Conservation (phyloP, 1,140 invertebrate genomes). For the Drosophila mauritiana region DNA sequence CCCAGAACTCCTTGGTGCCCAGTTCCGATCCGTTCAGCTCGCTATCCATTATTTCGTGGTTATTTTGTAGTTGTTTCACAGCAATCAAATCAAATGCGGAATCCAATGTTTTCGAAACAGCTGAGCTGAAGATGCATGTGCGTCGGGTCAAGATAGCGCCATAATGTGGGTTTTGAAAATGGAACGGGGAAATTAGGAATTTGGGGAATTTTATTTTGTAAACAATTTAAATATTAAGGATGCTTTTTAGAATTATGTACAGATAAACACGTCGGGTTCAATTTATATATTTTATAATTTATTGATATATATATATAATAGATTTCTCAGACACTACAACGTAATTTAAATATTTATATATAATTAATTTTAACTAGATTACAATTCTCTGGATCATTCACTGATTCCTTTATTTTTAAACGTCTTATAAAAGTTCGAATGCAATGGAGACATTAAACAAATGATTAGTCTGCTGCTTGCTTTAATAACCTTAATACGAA, state of each 20-base stretch:
- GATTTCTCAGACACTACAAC: conserved; percentile 63
- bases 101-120: not conserved
- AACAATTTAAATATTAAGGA: no score
- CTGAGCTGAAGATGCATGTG: not conserved
- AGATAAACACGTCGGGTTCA: not conserved
- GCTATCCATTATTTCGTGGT: conserved; percentile 55
- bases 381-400: conserved; percentile 42
- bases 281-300: conserved; percentile 59
- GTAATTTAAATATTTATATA: conserved; percentile 45
- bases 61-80: no score
- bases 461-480: conserved; percentile 17
- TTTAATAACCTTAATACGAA: conserved; percentile 17
- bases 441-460: conserved; percentile 52
- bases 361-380: conserved; percentile 61
- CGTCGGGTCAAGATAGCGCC: not conserved
- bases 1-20: conserved; percentile 94
- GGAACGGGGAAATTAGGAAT: not conserved
- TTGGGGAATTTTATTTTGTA: not conserved
- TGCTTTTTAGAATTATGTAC: not conserved
- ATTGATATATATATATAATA: conserved; percentile 71
- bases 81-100: not conserved
- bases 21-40: conserved; percentile 89
- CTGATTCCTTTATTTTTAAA: conserved; percentile 34
- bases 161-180: not conserved
- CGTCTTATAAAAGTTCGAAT: conserved; percentile 57